Evolutionary conservation across 2,888 invertebrate genomes (phyloP), one percentile per base, ranked within the genome.

Genomic region (Ochlodes sylvanus): DNA sequence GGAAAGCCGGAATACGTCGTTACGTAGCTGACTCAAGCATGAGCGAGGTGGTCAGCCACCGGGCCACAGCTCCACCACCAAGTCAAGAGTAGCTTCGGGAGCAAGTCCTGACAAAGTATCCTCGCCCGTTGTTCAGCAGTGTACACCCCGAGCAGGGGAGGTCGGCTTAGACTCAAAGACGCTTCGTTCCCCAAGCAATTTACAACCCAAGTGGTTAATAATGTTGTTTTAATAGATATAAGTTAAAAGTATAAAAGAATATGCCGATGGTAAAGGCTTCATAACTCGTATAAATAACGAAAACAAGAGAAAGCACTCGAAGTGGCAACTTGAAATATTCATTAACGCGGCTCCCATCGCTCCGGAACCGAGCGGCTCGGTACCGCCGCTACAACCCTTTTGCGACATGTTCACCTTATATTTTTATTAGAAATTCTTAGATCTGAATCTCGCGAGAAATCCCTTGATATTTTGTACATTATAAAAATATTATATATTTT

Each of bases 291-390:
- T 63, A 54, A 64, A 64, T 64, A 64, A 64, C 56, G 56, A 64
- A 64, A 47, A 50, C 64, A 57, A 57, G 63, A 44, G 54, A 64
- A 64, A 64, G 64, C 64, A 57, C 57, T 64, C 57, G 21, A 57
- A 64, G 47, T 56, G 64, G 47, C 15, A 56, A 64, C 64, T 57
- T 50, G 64, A 57, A 64, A 64, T 64, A 64, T 64, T 64, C 57
- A 64, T 64, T 64, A n/a, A 38, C 50, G 57, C 47, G 19, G 47
- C 57, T 56, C 56, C 47, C 12, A 12, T 15, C 34, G 47, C 64
- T 38, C 47, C 55, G 47, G 34, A 52, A 34, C 34, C 34, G 63
- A 12, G 17, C 1, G 57, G 38, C 19, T 1, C 3, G 6, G 17
- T 9, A 9, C 7, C 47, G 9, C 0, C 47, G 41, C 14, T 56